Conservation (phyloP, 1,140 invertebrate species). For the Drosophila novamexicana region DNA sequence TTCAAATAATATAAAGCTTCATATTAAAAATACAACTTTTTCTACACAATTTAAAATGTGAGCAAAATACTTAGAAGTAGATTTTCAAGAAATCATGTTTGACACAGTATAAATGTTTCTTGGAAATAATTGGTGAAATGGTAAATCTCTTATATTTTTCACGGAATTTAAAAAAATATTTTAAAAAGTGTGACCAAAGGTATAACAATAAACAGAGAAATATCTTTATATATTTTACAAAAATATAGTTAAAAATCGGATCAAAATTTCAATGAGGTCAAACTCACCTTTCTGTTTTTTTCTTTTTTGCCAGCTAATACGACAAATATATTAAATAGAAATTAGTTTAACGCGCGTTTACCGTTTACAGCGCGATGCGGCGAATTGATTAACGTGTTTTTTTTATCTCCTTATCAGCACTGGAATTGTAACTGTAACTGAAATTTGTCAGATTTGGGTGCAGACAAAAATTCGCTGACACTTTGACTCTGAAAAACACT, state of each 20-base stretch:
- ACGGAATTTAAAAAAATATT: too few species aligned
- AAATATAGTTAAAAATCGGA: too few species aligned
- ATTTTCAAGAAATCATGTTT: too few species aligned
- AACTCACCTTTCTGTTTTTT: constrained; percentile 26
- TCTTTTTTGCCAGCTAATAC: constrained; percentile 8
- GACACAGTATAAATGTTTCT: too few species aligned
- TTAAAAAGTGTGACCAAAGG: too few species aligned
- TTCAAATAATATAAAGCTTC: too few species aligned
- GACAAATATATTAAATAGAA: constrained; percentile 36
- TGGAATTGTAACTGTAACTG: constrained; percentile 3
- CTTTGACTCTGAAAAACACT: constrained; percentile 15
- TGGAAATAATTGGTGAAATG: too few species aligned
- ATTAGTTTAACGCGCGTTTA: constrained; percentile 40
- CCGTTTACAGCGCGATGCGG: constrained; percentile 26
- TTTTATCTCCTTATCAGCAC: constrained; percentile 27
- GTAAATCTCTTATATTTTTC: too few species aligned
- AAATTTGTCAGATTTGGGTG: constrained; percentile 9
- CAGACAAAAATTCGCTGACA: not conserved
- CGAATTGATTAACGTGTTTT: constrained; percentile 8
- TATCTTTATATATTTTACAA: not conserved
- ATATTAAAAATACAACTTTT: too few species aligned
- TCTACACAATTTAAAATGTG: too few species aligned
- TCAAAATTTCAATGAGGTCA: not conserved
- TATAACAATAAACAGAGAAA: too few species aligned
- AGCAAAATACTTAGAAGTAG: too few species aligned